These are phyloP conservation scores for Heterodera carotae DNA, from an alignment of 1,140 invertebrate genomes.

Conservation along the genomic window DNA sequence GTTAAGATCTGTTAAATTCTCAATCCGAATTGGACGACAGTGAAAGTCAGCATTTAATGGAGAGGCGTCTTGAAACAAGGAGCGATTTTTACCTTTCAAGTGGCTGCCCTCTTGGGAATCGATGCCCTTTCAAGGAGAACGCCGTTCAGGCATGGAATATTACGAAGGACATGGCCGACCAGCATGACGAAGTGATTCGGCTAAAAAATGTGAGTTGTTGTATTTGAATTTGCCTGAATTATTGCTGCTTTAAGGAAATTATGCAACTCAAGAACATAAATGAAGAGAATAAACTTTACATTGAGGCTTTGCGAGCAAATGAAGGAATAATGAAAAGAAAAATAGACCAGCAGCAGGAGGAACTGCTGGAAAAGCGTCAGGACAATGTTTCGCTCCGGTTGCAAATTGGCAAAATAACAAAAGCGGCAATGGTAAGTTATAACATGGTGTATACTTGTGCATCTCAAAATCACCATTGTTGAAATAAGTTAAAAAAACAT, in stretches of 20 bases:
- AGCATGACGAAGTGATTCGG: background rate
- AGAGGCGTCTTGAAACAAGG: background rate
- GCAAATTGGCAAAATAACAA: background rate
- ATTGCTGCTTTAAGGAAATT: background rate
- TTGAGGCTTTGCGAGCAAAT: background rate
- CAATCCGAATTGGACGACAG: background rate
- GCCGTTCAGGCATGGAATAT: background rate
- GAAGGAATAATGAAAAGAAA: background rate
- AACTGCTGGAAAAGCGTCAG: background rate
- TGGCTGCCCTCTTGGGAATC: background rate
- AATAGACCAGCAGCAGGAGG: background rate
- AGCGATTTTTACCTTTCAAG: background rate
- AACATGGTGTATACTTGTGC: too few species aligned
- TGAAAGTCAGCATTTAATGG: background rate
- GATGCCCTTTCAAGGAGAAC: background rate
- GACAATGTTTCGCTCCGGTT: background rate
- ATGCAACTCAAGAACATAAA: background rate
- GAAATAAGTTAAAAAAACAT: too few species aligned
- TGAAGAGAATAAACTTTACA: background rate
- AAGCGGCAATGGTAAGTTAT: background rate
- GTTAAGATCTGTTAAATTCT: background rate
- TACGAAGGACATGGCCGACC: constrained; percentile 1
- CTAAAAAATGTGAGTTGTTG: background rate
- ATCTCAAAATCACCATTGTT: too few species aligned
- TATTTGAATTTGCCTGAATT: background rate